Evolutionary conservation across 2,797 vertebrate genomes (phyloP), one percentile per base, ranked within the genome.

Genomic region (Sciurus vulgaris): DNA sequence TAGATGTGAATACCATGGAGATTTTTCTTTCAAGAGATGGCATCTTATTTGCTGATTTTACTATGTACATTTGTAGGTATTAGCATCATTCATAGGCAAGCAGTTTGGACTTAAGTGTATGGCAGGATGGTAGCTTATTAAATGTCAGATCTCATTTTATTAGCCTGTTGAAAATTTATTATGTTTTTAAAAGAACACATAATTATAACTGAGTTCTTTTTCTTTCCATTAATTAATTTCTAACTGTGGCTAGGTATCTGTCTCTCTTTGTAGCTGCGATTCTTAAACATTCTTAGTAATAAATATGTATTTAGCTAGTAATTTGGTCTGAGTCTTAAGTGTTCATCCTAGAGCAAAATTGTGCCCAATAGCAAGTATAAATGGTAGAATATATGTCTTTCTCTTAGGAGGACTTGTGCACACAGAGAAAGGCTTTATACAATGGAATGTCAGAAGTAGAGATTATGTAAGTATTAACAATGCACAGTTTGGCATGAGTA

Each of bases 111-210:
- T 96, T 94, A 92, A 86, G 38, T 86, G 41, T 86, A 89, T 92
- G 51, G 35, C 18, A 79, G 54, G 69, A 95, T 82, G 69, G 28
- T 93, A 63, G 35, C 54, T 92, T 87, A 83, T 88, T 96, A 87
- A 56, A 67, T 96, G 81, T 93, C 97, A 92, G 69, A 88, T 87
- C 72, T 95, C 72, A 94, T 79, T 97, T 97, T 97, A 97, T 94
- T 96, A 94, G 89, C 65, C 83, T 93, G 20, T 74, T 95, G 83
- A 89, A 96, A 96, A 81, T 93, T 91, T 96, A 97, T 96, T 96
- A 51, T 56, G 47, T 54, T 82, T 97, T 97, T 59, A 94, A 94
- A 81, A 89, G 56, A 92, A 93, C 94, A 61, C 74, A 44, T 96
- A 96, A 97, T 96, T 96, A 95, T 93, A 76, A 86, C 91, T 86